Percentiles rank a stretch among this genome's conserved stretches.
phyloP scores from a whole-genome alignment of 2,888 invertebrate genomes.

The Agapostemon virescens region DNA sequence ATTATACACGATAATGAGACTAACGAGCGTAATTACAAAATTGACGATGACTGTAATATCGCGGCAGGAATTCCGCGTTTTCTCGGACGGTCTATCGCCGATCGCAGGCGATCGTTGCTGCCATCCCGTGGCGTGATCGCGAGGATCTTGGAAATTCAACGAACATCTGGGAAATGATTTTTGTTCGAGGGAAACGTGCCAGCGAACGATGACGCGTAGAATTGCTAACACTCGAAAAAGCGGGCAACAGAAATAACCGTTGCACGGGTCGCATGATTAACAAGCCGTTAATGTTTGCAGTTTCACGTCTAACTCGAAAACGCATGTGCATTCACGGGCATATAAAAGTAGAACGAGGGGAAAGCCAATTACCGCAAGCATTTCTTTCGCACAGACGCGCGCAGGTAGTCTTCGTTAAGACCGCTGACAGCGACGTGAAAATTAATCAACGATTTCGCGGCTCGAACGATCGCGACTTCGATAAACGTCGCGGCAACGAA shows the following conservation, averaged over 20 bases:
- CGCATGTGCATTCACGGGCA: conserved; percentile 17
- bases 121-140: neutral
- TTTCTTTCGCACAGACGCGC: conserved; percentile 37
- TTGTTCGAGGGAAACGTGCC: neutral
- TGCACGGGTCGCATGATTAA: conserved; percentile 32
- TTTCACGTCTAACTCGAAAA: conserved; percentile 49
- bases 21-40: conserved; percentile 1
- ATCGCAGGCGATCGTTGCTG: neutral
- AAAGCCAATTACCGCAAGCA: conserved; percentile 53
- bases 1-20: conserved; percentile 13
- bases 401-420: conserved; percentile 18
- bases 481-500: neutral
- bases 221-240: neutral
- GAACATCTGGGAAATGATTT: neutral
- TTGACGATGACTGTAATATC: conserved; percentile 5
- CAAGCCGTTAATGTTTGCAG: conserved; percentile 26
- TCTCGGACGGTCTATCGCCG: neutral
- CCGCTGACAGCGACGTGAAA: conserved; percentile 9
- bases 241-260: conserved; percentile 10
- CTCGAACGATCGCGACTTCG: neutral
- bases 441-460: conserved; percentile 32
- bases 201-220: neutral
- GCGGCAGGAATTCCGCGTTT: neutral
- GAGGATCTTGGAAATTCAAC: neutral
- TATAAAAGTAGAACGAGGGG: conserved; percentile 54